Evolutionary conservation across 2,888 invertebrate species (phyloP).

Genomic region (Epirrita christyi): DNA sequence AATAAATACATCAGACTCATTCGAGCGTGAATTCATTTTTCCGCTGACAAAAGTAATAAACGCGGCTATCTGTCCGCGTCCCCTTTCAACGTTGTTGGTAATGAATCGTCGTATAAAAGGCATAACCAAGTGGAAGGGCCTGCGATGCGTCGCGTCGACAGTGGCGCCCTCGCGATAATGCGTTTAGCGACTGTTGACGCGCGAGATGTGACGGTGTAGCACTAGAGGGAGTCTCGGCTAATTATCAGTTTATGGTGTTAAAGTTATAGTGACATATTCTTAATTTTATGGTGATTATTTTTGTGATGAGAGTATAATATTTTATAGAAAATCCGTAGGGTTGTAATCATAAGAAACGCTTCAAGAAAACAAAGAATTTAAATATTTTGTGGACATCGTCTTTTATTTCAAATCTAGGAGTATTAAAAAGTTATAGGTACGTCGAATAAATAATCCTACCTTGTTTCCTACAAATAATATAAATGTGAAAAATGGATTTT

Average conservation of each 20-base stretch:
- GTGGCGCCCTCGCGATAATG: constrained; percentile 54
- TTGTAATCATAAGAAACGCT: too few species aligned
- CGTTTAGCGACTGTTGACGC: constrained; percentile 61
- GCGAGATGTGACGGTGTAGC: constrained; percentile 52
- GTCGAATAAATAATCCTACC: too few species aligned
- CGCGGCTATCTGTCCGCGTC: constrained; percentile 78
- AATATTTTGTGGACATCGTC: too few species aligned
- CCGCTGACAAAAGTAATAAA: constrained; percentile 84
- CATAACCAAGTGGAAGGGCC: constrained; percentile 80
- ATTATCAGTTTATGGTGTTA: constrained; percentile 42
- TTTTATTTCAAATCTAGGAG: too few species aligned
- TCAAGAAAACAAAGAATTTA: too few species aligned
- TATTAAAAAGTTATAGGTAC: too few species aligned
- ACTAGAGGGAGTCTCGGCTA: constrained; percentile 30
- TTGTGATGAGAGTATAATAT: not conserved
- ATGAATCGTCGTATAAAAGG: constrained; percentile 83
- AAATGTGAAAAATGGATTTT: too few species aligned
- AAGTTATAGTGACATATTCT: not conserved
- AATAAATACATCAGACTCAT: constrained; percentile 60
- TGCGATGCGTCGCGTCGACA: constrained; percentile 53
- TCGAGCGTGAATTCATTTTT: constrained; percentile 79
- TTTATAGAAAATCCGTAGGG: not conserved
- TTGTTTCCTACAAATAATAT: too few species aligned
- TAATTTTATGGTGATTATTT: not conserved
- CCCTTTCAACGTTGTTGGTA: constrained; percentile 70